Evolutionary conservation across 2,888 invertebrate species (phyloP).

Genomic region (Punctoribates punctum): DNA sequence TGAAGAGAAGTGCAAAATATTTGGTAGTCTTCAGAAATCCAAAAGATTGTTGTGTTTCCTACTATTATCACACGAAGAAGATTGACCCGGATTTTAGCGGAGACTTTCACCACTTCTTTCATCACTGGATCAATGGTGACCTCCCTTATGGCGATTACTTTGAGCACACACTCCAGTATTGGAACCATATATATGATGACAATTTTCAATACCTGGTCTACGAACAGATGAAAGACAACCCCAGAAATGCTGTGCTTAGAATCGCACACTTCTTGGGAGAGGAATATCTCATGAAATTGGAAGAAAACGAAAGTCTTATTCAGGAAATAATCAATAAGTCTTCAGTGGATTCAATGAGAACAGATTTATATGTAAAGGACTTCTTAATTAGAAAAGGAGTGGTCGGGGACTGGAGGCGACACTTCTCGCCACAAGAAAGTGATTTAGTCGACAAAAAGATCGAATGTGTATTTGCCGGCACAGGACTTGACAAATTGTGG

Average conservation of each 20-base stretch:
- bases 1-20: conserved; percentile 46
- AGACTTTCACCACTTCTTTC: conserved; percentile 53
- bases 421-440: conserved; percentile 52
- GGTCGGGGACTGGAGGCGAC: conserved; percentile 55
- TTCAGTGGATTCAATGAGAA: neutral
- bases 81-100: conserved; percentile 37
- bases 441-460: conserved; percentile 43
- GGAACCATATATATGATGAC: conserved; percentile 48
- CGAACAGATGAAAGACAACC: conserved; percentile 54
- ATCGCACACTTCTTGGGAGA: too few species aligned
- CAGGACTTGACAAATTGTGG: conserved; percentile 42
- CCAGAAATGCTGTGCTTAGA: too few species aligned
- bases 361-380: too few species aligned
- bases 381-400: too few species aligned
- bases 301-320: too few species aligned
- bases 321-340: neutral
- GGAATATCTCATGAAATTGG: too few species aligned
- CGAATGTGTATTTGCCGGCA: conserved; percentile 39
- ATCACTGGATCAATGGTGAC: conserved; percentile 54
- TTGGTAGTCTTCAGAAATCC: too few species aligned
- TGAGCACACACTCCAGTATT: conserved; percentile 46
- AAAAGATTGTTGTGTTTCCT: conserved; percentile 55
- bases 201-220: conserved; percentile 54
- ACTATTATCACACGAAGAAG: conserved; percentile 52
- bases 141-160: conserved; percentile 48